A percentile compares a stretch with the other conserved stretches of the same genome.
phyloP scores from a whole-genome alignment of 2,113 vertebrate genomes.

The Lycaon pictus region DNA sequence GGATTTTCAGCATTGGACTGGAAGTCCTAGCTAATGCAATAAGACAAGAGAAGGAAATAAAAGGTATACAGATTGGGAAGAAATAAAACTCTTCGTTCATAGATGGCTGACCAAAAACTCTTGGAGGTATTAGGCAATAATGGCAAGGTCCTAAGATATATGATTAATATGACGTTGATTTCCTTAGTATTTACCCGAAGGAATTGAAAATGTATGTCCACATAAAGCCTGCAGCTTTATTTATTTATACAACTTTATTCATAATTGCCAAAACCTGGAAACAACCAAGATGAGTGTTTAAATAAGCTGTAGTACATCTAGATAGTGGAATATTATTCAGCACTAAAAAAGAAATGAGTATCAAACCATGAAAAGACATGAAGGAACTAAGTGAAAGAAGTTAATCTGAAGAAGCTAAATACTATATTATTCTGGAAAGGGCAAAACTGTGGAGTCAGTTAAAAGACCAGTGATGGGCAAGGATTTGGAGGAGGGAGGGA shows the following conservation, averaged over 20 bases:
- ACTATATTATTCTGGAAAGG: not conserved
- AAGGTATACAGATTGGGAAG: not conserved
- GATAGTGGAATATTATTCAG: not conserved
- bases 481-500: not conserved
- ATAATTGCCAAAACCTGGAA: not conserved
- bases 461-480: not conserved
- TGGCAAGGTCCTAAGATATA: not conserved
- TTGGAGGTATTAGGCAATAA: not conserved
- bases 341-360: not conserved
- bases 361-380: not conserved
- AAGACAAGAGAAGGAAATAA: not conserved
- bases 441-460: not conserved
- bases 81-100: not conserved
- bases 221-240: not conserved
- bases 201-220: not conserved
- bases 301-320: not conserved
- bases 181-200: not conserved
- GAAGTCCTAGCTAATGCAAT: not conserved
- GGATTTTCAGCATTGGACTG: not conserved
- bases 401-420: not conserved
- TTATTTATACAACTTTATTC: not conserved
- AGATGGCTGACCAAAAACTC: not conserved
- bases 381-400: not conserved
- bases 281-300: not conserved
- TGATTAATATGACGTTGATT: not conserved